Percentiles rank a stretch among this genome's conserved stretches.
phyloP scores from a whole-genome alignment of 2,797 vertebrate genomes.

The Enteromius mattozi region DNA sequence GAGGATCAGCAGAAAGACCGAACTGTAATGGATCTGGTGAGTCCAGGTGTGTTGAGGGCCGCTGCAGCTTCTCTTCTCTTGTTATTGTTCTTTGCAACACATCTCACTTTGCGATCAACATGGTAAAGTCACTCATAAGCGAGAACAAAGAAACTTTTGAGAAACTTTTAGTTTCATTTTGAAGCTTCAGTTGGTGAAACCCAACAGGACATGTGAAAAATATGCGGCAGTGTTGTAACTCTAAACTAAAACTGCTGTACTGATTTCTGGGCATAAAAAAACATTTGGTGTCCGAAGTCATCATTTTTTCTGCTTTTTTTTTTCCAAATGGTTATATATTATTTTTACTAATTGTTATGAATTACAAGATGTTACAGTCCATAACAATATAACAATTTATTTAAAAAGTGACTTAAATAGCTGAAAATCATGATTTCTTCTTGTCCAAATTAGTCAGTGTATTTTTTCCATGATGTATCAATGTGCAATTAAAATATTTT shows the following conservation, averaged over 20 bases:
- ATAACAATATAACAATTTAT: too few relatives aligned
- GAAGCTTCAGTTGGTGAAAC: conserved; percentile 1
- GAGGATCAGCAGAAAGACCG: conserved; percentile 17
- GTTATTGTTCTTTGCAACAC: conserved; percentile 2
- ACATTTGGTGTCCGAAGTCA: too few relatives aligned
- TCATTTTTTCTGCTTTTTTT: too few relatives aligned
- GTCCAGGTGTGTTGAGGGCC: neutral
- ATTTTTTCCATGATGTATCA: too few relatives aligned
- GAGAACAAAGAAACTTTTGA: neutral
- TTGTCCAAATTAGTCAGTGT: too few relatives aligned
- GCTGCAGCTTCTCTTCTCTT: neutral
- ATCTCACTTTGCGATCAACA: conserved; percentile 17
- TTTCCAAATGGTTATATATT: too few relatives aligned
- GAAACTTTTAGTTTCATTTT: neutral
- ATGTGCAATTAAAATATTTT: too few relatives aligned
- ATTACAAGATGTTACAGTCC: too few relatives aligned
- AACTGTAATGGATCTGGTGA: conserved; percentile 19
- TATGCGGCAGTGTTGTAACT: neutral
- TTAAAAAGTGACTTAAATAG: too few relatives aligned
- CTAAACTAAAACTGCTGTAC: neutral
- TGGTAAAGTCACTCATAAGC: neutral
- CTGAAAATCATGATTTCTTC: too few relatives aligned
- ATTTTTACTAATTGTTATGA: too few relatives aligned
- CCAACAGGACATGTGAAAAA: neutral
- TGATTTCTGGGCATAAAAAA: too few relatives aligned